A percentile compares a stretch with the other conserved stretches of the same genome.
Conservation (phyloP, 2,888 invertebrate genomes). For the Autographa gamma region DNA sequence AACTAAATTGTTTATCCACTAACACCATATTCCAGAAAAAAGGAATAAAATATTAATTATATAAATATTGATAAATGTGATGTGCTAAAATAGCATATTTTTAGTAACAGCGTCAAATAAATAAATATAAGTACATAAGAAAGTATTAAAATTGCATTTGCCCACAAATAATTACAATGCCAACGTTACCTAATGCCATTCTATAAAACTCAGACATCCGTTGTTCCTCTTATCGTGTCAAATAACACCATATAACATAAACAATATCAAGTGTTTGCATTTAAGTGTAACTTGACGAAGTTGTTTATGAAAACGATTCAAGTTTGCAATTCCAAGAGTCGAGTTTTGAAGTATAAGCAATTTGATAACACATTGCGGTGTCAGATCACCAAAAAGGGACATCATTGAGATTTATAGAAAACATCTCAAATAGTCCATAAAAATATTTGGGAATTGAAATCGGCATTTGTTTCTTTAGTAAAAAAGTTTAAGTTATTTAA, state of each 20-base stretch:
- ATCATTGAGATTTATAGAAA: background rate
- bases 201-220: background rate
- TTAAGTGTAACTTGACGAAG: background rate
- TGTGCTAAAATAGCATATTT: no score
- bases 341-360: background rate
- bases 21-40: no score
- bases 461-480: no score
- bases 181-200: background rate
- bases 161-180: background rate
- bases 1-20: no score
- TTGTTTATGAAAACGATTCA: background rate
- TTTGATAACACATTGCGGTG: background rate
- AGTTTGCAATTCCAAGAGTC: background rate
- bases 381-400: background rate
- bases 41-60: no score
- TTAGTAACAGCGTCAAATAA: no score
- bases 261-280: constrained; percentile 2
- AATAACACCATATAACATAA: background rate
- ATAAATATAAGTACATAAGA: no score
- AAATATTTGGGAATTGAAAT: background rate
- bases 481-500: no score
- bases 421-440: background rate
- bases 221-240: background rate
- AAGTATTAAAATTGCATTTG: no score
- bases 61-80: no score